Percentiles rank a stretch among this genome's conserved stretches.
Conservation (phyloP, 64 coral and sea anemone species). For the Acropora tenuis region DNA sequence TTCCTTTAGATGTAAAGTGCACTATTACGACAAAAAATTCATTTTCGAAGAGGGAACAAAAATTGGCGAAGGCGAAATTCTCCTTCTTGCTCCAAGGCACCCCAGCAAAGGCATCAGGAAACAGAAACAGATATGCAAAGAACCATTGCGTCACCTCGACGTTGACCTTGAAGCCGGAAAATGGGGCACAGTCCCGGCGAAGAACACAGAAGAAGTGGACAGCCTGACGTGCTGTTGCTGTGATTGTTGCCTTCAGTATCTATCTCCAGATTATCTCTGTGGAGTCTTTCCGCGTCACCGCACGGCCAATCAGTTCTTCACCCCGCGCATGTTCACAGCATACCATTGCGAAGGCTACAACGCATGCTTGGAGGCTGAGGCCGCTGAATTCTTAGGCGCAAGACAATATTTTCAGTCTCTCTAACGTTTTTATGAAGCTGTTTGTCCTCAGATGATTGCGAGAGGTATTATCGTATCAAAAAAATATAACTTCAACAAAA, state of each 20-base stretch:
- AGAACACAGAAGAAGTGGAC: constrained; percentile 61
- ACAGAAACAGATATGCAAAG: not conserved
- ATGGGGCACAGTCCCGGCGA: constrained; percentile 75
- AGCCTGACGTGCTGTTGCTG: constrained; percentile 70
- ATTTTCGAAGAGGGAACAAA: too few relatives aligned
- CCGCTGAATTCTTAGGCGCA: constrained; percentile 21
- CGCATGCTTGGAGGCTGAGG: constrained; percentile 57
- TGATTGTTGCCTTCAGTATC: constrained; percentile 53
- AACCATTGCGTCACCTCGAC: constrained; percentile 44
- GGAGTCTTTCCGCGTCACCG: constrained; percentile 55
- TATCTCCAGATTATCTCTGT: constrained; percentile 21
- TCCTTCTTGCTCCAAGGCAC: constrained; percentile 63
- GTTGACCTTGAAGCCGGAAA: constrained; percentile 29
- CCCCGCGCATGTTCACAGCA: constrained; percentile 53
- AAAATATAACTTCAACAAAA: too few relatives aligned
- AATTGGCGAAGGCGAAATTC: constrained; percentile 64
- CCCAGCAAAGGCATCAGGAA: not conserved
- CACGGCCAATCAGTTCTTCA: constrained; percentile 70
- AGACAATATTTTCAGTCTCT: too few relatives aligned
- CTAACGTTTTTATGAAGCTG: too few relatives aligned
- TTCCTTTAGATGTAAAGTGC: constrained; percentile 60
- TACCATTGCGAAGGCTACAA: constrained; percentile 79
- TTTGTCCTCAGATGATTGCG: too few relatives aligned
- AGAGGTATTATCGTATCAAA: too few relatives aligned
- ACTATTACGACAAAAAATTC: constrained; percentile 19